Conservation (phyloP, 2,888 invertebrate genomes). For the Netelia melanura region DNA sequence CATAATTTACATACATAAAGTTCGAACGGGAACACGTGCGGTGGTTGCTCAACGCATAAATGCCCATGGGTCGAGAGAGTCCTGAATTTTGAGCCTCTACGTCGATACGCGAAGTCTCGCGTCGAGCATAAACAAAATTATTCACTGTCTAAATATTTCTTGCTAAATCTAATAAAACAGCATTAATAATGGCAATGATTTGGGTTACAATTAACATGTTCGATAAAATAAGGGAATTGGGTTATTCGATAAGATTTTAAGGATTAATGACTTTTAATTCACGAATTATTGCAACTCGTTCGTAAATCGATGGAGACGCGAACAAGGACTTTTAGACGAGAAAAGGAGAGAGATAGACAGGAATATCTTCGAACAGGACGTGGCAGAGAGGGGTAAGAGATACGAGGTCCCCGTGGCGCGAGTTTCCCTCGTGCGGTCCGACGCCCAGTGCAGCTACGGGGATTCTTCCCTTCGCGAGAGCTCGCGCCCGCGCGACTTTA, state of each 20-base stretch:
- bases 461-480: constrained; percentile 51
- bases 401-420: constrained; percentile 69
- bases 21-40: constrained; percentile 66
- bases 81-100: not conserved
- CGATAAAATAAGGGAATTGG: not conserved
- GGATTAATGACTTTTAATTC: constrained; percentile 30
- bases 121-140: not conserved
- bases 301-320: constrained; percentile 56
- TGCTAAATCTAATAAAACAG: constrained; percentile 7
- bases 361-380: constrained; percentile 55
- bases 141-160: not conserved
- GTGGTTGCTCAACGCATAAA: constrained; percentile 67
- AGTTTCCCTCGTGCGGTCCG: constrained; percentile 62
- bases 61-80: not conserved
- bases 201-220: not conserved
- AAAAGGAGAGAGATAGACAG: not conserved
- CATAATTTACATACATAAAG: constrained; percentile 76
- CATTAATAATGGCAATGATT: not conserved
- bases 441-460: constrained; percentile 49
- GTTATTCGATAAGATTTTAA: constrained; percentile 4
- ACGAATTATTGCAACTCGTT: constrained; percentile 43
- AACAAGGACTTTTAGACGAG: constrained; percentile 25
- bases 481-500: constrained; percentile 74
- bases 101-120: not conserved
- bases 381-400: constrained; percentile 46